Evolutionary conservation across 2,113 vertebrate species (phyloP), one percentile per base, ranked within the genome.

Genomic region (Prietella phreatophila): DNA sequence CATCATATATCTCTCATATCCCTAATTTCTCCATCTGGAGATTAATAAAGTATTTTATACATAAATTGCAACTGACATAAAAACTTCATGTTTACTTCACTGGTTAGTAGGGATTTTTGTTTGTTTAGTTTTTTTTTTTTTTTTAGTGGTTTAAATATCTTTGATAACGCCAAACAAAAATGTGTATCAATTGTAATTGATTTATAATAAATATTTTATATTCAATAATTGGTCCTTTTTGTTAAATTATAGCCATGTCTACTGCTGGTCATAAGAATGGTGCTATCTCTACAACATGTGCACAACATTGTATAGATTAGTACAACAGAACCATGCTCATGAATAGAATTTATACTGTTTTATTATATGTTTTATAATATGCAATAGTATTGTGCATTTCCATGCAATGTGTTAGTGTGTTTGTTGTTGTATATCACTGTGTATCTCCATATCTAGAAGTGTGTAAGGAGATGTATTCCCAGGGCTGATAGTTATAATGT

Each of bases 401-500:
- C 69, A 73, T 65, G 86, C 58, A 79, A 27, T 50, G 71, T 65
- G n/a, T 71, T 84, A 92, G 93, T 91, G 88, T 93, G 92, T 90
- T 93, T 90, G 88, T 92, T 92, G 56, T 82, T 39, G 56, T 93
- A 93, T 91, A 93, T 94, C 92, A 92, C 91, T 93, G 88, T 88
- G 88, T 90, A 86, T 56, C 88, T 92, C 91, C 92, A 90, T 88
- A 93, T 92, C 71, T 94, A 93, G 90, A 92, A 89, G 91, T 92
- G 91, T 90, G 92, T 93, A 92, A 92, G 89, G 85, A 86, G 86
- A 89, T 90, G 87, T 96, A 97, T 97, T 98, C 97, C 97, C 97
- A 95, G 92, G 95, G 96, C 96, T 97, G 96, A 97, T 97, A 96
- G 97, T 97, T 98, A 98, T 97, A 97, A 97, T 97, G 96, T 98